Conservation (phyloP, 2,113 vertebrate species). For the Rattus rattus region DNA sequence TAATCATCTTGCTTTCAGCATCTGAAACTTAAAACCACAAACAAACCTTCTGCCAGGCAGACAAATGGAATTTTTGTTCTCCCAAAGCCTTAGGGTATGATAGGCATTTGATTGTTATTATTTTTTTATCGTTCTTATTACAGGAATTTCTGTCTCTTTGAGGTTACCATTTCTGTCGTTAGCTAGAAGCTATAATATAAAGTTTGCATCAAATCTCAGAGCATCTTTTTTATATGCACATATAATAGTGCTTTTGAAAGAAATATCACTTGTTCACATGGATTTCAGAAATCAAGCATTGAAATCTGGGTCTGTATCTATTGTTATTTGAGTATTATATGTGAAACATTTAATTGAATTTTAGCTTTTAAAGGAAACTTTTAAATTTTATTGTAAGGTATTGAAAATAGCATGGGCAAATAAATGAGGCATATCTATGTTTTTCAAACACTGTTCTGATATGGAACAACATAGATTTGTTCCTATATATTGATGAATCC, state of each 20-base stretch:
- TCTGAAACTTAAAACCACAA: constrained; percentile 73
- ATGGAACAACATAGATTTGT: neutral
- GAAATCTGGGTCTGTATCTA: constrained; percentile 51
- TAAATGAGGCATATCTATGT: constrained; percentile 7
- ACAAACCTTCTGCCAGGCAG: constrained; percentile 67
- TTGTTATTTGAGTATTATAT: constrained; percentile 31
- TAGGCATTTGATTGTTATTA: constrained; percentile 68
- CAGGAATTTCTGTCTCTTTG: constrained; percentile 61
- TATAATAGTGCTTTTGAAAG: constrained; percentile 65
- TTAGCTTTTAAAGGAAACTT: neutral
- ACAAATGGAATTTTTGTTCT: constrained; percentile 67
- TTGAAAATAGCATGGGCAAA: constrained; percentile 27
- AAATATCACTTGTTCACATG: constrained; percentile 56
- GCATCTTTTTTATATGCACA: constrained; percentile 54
- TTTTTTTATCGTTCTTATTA: constrained; percentile 62
- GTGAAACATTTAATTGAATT: constrained; percentile 45
- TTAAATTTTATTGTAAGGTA: constrained; percentile 39
- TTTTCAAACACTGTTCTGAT: constrained; percentile 36
- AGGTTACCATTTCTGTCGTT: constrained; percentile 59
- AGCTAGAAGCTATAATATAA: constrained; percentile 73
- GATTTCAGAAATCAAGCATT: constrained; percentile 53
- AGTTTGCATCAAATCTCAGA: constrained; percentile 67
- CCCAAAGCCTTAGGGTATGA: neutral
- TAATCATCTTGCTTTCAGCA: constrained; percentile 66
- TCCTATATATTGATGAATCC: constrained; percentile 7